Percentiles rank a stretch among this genome's conserved stretches.
Conservation (phyloP, 2,113 vertebrate species). For the western clawed frog (Xenopus tropicalis) region DNA sequence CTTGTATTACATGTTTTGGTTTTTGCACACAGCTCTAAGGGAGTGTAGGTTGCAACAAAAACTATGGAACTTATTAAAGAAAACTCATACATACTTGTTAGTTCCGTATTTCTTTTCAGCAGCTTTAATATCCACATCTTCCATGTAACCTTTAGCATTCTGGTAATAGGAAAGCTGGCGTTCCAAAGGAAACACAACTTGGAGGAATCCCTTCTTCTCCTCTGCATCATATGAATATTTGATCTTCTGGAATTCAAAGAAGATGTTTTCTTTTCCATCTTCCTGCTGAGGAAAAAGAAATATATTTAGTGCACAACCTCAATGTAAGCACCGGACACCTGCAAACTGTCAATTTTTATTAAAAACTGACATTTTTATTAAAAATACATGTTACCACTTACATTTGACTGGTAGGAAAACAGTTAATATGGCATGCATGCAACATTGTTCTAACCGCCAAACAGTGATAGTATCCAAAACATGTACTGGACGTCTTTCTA, state of each 20-base stretch:
- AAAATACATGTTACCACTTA: too few relatives aligned
- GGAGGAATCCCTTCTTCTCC: constrained; percentile 79
- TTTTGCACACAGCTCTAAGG: too few relatives aligned
- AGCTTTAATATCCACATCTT: constrained; percentile 77
- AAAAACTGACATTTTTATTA: too few relatives aligned
- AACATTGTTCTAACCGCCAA: too few relatives aligned
- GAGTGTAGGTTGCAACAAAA: too few relatives aligned
- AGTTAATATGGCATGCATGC: too few relatives aligned
- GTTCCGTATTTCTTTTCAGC: constrained; percentile 84
- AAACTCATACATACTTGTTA: constrained; percentile 67
- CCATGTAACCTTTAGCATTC: constrained; percentile 82
- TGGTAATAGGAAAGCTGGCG: constrained; percentile 79
- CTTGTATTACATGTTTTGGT: too few relatives aligned
- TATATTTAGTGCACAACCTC: not conserved
- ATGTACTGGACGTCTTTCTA: too few relatives aligned
- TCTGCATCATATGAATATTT: constrained; percentile 76
- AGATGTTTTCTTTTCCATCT: constrained; percentile 69
- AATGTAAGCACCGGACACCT: not conserved
- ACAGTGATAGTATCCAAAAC: too few relatives aligned
- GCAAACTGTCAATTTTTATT: not conserved
- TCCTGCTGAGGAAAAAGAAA: constrained; percentile 66
- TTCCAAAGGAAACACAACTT: constrained; percentile 78
- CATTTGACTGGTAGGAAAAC: too few relatives aligned
- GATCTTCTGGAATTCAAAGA: constrained; percentile 95
- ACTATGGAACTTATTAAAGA: too few relatives aligned